Evolutionary conservation across 2,113 vertebrate genomes (phyloP).

Genomic region (Progne subis): DNA sequence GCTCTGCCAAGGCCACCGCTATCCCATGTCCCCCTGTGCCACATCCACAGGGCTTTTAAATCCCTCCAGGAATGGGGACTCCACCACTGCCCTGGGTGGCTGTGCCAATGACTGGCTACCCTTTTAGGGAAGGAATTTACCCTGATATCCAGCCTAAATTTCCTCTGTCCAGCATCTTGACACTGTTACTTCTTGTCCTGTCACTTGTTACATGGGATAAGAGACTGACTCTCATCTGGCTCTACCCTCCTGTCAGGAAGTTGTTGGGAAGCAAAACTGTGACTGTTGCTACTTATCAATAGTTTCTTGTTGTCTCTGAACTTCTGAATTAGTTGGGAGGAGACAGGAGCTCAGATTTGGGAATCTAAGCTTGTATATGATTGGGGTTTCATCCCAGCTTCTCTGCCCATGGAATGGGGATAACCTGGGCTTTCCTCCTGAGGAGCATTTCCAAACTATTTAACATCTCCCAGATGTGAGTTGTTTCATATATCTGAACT

Average conservation of each 20-base stretch:
- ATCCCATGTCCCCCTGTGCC: neutral
- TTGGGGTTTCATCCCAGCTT: neutral
- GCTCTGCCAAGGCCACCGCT: neutral
- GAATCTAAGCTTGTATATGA: rapidly evolving
- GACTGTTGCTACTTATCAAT: neutral
- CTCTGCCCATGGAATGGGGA: rapidly evolving
- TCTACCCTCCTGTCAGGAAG: neutral
- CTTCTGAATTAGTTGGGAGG: neutral
- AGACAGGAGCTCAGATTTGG: neutral
- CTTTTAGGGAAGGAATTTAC: neutral
- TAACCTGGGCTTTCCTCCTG: neutral
- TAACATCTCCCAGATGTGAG: neutral
- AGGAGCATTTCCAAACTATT: neutral
- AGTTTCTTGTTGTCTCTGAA: neutral
- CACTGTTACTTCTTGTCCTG: neutral
- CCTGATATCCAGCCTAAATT: neutral
- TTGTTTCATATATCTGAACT: neutral
- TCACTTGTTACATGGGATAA: neutral
- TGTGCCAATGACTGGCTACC: neutral
- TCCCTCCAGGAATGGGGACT: neutral
- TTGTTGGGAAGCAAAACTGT: neutral
- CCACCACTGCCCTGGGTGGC: neutral
- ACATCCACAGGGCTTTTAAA: neutral
- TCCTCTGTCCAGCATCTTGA: neutral
- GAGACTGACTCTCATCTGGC: neutral